Base-by-base conservation (phyloP, 2,797 vertebrate species). In the Lates japonicus region DNA sequence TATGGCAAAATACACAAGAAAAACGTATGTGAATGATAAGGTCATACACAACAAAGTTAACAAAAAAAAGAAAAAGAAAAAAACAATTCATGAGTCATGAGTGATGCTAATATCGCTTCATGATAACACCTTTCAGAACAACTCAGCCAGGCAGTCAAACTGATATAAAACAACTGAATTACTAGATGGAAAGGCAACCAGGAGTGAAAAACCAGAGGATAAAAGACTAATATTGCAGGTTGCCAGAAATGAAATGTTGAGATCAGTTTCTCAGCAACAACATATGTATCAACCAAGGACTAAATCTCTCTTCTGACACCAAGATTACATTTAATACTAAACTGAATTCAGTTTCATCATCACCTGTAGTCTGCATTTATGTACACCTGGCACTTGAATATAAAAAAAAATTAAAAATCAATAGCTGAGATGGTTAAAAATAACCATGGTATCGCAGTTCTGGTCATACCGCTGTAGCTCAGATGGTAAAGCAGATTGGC, bases 1-100 rank as follows among this genome's bases (percentile, higher is more conserved):
- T 73, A 54, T 39, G 33, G 55, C 8, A 58, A 73, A 67, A 72
- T 22, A 54, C 42, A 83, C n/a, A 44, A 59, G 48, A 68, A 77
- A 59, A 68, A 51, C 7, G 0, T 12, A 29, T 48, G 54, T 46
- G 59, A 64, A 71, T 13, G 25, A 11, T 63, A 25, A 37, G 20
- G 13, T 14, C 20, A 20, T 39, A 70, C 6, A 49, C 22, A 58
- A 52, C 46, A 25, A 29, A 19, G 5, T 44, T 2, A 29, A 29
- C 25, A 44, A 17, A 17, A 31, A 51, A 51, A 19, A 60, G 20
- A 35, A 1, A 33, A 14, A n/a, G 25, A 51, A 33, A 22, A 55
- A 25, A 62, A 55, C 29, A 51, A 2, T 20, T 65, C 7, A 60
- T 49, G 58, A 29, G 51, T 71, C 22, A 22, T 66, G 39, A 80